phyloP scores from a whole-genome alignment of 2,888 invertebrate species.

The Acleris cristana region DNA sequence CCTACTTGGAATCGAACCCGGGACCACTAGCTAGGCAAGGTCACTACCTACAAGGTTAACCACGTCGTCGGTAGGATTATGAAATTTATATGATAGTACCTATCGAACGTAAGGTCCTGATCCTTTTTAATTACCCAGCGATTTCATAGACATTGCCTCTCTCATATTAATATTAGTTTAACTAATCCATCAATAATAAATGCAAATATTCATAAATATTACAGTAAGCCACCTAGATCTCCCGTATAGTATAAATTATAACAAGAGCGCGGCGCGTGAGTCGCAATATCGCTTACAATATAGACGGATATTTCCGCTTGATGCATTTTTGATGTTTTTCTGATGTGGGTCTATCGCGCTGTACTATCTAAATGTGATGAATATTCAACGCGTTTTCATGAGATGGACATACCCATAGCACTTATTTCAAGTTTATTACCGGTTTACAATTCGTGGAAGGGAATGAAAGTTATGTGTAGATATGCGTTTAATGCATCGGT shows the following conservation, averaged over 20 bases:
- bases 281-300: slow-evolving; percentile 76
- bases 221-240: slow-evolving; percentile 25
- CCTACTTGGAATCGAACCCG: too few relatives aligned
- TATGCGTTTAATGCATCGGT: too few relatives aligned
- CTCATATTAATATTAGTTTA: too few relatives aligned
- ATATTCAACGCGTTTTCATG: slow-evolving; percentile 76
- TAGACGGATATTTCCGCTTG: slow-evolving; percentile 81
- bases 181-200: background rate
- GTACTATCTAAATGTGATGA: slow-evolving; percentile 83
- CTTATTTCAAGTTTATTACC: slow-evolving; percentile 1
- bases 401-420: slow-evolving; percentile 61
- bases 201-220: slow-evolving; percentile 9
- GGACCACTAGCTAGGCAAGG: too few relatives aligned
- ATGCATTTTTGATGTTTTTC: slow-evolving; percentile 85
- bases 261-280: slow-evolving; percentile 52
- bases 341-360: slow-evolving; percentile 83
- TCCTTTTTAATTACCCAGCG: too few relatives aligned
- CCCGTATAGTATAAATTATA: slow-evolving; percentile 17
- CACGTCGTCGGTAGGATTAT: too few relatives aligned
- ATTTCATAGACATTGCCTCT: too few relatives aligned
- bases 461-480: too few relatives aligned
- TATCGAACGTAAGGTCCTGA: too few relatives aligned
- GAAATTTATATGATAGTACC: too few relatives aligned
- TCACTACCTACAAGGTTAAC: too few relatives aligned
- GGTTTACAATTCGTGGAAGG: too few relatives aligned